Percentiles rank a stretch among this genome's conserved stretches.
Conservation (phyloP, 2,113 vertebrate genomes). For the Apodemus sylvaticus region DNA sequence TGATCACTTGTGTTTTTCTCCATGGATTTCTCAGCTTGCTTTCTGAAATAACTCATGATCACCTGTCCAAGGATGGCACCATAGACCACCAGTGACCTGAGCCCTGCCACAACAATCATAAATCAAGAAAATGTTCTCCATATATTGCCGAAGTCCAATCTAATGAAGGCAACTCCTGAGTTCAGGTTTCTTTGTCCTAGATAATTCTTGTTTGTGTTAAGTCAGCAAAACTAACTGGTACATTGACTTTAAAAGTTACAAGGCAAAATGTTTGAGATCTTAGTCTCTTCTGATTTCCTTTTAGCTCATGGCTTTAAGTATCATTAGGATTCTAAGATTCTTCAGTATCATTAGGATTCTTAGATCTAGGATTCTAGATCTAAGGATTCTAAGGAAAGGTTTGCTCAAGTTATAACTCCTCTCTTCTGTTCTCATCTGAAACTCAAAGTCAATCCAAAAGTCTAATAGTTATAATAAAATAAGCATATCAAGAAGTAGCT, state of each 20-base stretch:
- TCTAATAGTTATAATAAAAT: too few relatives aligned
- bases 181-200: not conserved
- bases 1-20: not conserved
- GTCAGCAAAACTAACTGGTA: not conserved
- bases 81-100: not conserved
- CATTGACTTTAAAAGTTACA: not conserved
- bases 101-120: not conserved
- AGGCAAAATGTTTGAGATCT: not conserved
- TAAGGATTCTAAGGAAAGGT: too few relatives aligned
- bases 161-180: not conserved
- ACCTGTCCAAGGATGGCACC: not conserved
- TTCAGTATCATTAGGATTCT: too few relatives aligned
- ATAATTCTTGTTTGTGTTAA: not conserved
- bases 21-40: not conserved
- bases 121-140: not conserved
- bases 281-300: not conserved
- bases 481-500: too few relatives aligned
- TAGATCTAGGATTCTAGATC: too few relatives aligned
- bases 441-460: too few relatives aligned
- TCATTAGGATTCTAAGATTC: too few relatives aligned
- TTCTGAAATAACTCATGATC: not conserved
- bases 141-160: not conserved
- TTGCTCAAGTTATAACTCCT: too few relatives aligned
- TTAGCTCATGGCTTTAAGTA: not conserved
- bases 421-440: too few relatives aligned